Percentiles rank a stretch among this genome's conserved stretches.
These are phyloP conservation scores for Metalampra italica DNA, from an alignment of 2,888 invertebrate species.

Conservation along the genomic window DNA sequence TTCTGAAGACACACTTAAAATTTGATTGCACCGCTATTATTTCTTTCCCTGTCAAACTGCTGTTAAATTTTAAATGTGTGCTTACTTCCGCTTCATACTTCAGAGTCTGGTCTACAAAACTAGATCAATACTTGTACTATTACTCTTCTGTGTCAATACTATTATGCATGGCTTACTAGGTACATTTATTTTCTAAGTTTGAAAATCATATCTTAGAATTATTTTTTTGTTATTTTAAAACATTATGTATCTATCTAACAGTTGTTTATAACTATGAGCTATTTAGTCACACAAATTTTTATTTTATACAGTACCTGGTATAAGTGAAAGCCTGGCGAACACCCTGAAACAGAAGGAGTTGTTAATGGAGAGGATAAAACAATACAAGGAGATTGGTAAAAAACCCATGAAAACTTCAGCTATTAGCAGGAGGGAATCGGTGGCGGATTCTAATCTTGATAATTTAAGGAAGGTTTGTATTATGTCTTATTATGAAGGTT, in stretches of 20 bases:
- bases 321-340: conserved; percentile 72
- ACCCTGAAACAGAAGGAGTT: conserved; percentile 70
- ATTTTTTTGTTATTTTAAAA: no score
- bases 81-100: no score
- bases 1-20: not conserved
- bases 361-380: conserved; percentile 70
- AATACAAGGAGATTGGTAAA: conserved; percentile 71
- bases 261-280: not conserved
- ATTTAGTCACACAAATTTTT: not conserved
- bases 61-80: no score
- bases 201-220: no score
- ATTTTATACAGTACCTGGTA: conserved; percentile 58
- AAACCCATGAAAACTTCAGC: conserved; percentile 53
- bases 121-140: no score
- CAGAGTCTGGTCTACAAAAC: no score
- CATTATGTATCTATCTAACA: not conserved
- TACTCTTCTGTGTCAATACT: no score
- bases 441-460: conserved; percentile 34
- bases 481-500: no score
- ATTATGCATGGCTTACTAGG: no score
- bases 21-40: not conserved
- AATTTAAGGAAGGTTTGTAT: conserved; percentile 33
- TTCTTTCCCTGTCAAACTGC: not conserved
- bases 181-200: no score
- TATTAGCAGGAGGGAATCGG: conserved; percentile 38